These are phyloP conservation scores for Brachionus koreanus DNA, from an alignment of 1,140 invertebrate species.

Conservation along the genomic window DNA sequence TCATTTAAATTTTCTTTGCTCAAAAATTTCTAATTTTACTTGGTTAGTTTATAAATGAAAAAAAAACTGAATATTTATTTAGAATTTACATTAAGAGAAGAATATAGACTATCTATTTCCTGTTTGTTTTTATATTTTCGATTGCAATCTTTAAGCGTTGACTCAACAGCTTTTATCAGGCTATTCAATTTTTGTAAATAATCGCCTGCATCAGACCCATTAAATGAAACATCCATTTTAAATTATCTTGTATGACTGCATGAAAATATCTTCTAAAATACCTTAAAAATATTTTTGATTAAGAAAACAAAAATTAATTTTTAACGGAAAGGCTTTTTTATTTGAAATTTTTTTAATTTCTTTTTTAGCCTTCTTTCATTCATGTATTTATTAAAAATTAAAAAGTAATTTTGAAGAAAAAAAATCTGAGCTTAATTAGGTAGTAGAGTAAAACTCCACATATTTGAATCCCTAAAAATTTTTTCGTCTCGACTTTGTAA, in stretches of 20 bases:
- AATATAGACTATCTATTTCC: constrained; percentile 14
- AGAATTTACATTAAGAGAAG: background rate
- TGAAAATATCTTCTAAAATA: background rate
- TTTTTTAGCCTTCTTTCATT: too few species aligned
- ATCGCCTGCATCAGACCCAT: background rate
- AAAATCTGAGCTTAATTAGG: too few species aligned
- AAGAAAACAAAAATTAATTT: too few species aligned
- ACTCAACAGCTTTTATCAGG: background rate
- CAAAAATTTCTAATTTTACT: constrained; percentile 1
- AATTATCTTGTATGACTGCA: background rate
- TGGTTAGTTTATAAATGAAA: background rate
- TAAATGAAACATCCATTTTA: constrained; percentile 17
- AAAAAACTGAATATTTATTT: background rate
- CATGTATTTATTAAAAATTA: too few species aligned
- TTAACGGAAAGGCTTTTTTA: too few species aligned
- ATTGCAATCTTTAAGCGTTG: constrained; percentile 10
- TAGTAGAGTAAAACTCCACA: too few species aligned
- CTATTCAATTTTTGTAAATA: constrained; percentile 5
- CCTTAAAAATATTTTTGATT: too few species aligned
- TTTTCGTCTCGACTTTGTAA: too few species aligned
- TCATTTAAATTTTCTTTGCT: constrained; percentile 39
- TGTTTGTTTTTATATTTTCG: constrained; percentile 20
- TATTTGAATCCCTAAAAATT: too few species aligned
- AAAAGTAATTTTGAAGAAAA: too few species aligned
- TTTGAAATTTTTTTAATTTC: too few species aligned